Evolutionary conservation across 2,888 invertebrate genomes (phyloP), one percentile per base, ranked within the genome.

Genomic region (Sturmia bella): DNA sequence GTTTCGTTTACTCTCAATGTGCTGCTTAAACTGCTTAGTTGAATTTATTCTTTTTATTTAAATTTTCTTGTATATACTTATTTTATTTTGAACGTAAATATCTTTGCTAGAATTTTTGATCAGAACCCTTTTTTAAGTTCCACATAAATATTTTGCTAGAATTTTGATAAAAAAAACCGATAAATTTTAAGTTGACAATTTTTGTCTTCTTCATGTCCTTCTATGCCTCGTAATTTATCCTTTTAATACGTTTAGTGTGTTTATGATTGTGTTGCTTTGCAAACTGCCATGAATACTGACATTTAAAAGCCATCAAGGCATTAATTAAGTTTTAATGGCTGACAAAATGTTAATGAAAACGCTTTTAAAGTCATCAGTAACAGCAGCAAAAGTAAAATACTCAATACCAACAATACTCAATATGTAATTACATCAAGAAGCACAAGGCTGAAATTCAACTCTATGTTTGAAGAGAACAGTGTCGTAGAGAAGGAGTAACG

Each of bases 251-350:
- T 59, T 37, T 41, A 13, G 32, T 27, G 12, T 12, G 41, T 15
- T 13, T 43, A 3, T 43, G 32, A 21, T 37, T 69, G 43, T 19
- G 19, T 43, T 17, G 13, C 17, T 15, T n/a, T 32, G 41, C 19
- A 56, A 50, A 19, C 19, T 61, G 61, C 19, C 63, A 54, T 37
- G 21, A 32, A 50, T 50, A 59, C 32, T 63, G 63, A 63, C 75
- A 80, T 76, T 69, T 32, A 59, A 80, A 76, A 72, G 52, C 72
- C 76, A 76, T 80, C 78, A 73, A 50, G 19, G 73, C 69, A 79
- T 83, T 79, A 75, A 83, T 83, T 79, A 75, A 75, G 69, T 79
- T 79, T 79, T 83, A 79, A 83, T 83, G 79, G 70, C 57, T 68
- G 75, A 41, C 59, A 72, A 68, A 80, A 80, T 56, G 59, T 37